phyloP scores from a whole-genome alignment of 2,888 invertebrate species.

The Sesamia inferens region DNA sequence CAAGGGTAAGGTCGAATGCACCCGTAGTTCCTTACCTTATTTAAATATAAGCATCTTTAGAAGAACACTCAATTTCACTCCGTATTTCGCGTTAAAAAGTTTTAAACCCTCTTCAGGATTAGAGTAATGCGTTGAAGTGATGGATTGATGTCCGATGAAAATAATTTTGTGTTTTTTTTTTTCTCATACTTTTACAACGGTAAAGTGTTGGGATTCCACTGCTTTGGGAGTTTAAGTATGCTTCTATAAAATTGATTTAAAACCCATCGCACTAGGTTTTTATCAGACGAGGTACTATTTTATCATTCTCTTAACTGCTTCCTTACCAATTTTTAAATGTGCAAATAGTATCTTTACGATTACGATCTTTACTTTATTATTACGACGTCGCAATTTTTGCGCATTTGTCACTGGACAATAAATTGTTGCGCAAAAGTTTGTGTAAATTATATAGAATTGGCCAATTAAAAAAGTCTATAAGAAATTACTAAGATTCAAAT shows the following conservation, averaged over 20 bases:
- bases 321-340: neutral
- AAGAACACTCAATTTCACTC: constrained; percentile 20
- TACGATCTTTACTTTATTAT: too few species aligned
- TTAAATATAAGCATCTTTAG: constrained; percentile 37
- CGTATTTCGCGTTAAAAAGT: constrained; percentile 18
- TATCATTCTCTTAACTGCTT: neutral
- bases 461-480: neutral
- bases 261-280: neutral
- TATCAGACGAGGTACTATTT: neutral
- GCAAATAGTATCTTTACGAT: neutral
- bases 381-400: too few species aligned
- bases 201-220: constrained; percentile 12
- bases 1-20: constrained; percentile 45
- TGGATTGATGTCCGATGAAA: constrained; percentile 18
- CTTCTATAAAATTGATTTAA: constrained; percentile 12
- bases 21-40: constrained; percentile 21
- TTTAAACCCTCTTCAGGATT: constrained; percentile 27
- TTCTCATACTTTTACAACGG: constrained; percentile 5
- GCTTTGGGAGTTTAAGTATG: neutral
- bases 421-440: neutral
- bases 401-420: too few species aligned
- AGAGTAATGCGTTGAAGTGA: constrained; percentile 4
- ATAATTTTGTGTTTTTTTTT: constrained; percentile 4
- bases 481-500: neutral
- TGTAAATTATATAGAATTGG: neutral